Evolutionary conservation across 2,797 vertebrate species (phyloP).

Genomic region (Manis javanica): DNA sequence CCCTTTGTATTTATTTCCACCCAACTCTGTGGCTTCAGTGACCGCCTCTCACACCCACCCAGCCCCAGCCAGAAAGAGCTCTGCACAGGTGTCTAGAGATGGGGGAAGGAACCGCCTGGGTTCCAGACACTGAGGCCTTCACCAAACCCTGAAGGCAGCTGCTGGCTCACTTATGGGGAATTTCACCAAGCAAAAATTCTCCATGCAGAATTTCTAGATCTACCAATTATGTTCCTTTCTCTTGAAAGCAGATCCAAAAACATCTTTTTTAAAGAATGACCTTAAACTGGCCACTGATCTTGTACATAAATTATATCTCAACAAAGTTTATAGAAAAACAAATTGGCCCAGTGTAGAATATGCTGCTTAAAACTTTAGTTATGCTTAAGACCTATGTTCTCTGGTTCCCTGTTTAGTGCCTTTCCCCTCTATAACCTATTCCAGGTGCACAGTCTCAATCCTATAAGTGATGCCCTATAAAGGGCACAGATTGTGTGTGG

Average conservation of each 20-base stretch:
- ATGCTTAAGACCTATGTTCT: not conserved
- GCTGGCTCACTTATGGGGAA: not conserved
- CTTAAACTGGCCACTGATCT: not conserved
- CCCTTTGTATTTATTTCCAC: not conserved
- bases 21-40: not conserved
- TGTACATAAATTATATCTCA: not conserved
- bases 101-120: not conserved
- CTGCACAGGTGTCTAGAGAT: not conserved
- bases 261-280: not conserved
- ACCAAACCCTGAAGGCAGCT: not conserved
- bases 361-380: not conserved
- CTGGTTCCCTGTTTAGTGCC: not conserved
- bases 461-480: not conserved
- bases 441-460: too few species aligned
- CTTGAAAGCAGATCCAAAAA: not conserved
- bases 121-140: not conserved
- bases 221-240: not conserved
- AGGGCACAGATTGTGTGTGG: fast-evolving
- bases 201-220: not conserved
- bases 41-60: not conserved
- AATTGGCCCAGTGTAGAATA: fast-evolving
- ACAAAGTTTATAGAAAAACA: not conserved
- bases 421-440: not conserved
- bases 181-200: not conserved
- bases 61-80: not conserved